Evolutionary conservation across 2,113 vertebrate species (phyloP).

Genomic region (Anthoscopus minutus): DNA sequence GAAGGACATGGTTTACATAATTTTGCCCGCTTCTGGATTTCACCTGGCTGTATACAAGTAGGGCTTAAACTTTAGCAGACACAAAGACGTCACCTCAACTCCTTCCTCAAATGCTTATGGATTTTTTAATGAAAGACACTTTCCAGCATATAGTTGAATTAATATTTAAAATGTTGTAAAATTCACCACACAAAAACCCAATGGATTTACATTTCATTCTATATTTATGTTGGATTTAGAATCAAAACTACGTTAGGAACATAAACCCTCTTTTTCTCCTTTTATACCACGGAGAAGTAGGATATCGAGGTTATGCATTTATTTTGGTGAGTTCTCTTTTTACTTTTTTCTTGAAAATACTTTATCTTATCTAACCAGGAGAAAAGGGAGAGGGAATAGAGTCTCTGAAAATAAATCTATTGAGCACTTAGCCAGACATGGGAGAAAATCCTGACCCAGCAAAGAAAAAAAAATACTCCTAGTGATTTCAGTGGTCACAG

Average conservation of each 20-base stretch:
- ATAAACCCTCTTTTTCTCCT: not conserved
- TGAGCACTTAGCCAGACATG: not conserved
- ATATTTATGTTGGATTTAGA: conserved; percentile 35
- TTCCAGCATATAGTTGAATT: not conserved
- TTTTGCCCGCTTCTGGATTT: not conserved
- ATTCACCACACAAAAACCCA: not conserved
- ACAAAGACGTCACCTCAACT: not conserved
- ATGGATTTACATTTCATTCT: conserved; percentile 23
- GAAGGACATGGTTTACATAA: not conserved
- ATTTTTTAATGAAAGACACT: conserved; percentile 14
- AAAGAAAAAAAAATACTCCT: not conserved
- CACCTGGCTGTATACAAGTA: not conserved
- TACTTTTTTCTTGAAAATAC: not conserved
- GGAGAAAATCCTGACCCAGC: conserved; percentile 22
- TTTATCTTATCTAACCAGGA: conserved; percentile 33
- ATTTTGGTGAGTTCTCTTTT: conserved; percentile 5
- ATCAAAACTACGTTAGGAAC: not conserved
- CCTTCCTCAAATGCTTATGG: not conserved
- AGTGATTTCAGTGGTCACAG: not conserved
- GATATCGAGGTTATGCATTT: conserved; percentile 1
- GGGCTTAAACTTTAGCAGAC: not conserved
- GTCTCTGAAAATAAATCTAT: conserved; percentile 8
- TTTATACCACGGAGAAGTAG: not conserved
- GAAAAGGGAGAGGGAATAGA: not conserved
- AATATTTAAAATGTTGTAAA: conserved; percentile 38